These are phyloP conservation scores for Sarcophaga bullata DNA, from an alignment of 1,140 invertebrate species.

Conservation along the genomic window DNA sequence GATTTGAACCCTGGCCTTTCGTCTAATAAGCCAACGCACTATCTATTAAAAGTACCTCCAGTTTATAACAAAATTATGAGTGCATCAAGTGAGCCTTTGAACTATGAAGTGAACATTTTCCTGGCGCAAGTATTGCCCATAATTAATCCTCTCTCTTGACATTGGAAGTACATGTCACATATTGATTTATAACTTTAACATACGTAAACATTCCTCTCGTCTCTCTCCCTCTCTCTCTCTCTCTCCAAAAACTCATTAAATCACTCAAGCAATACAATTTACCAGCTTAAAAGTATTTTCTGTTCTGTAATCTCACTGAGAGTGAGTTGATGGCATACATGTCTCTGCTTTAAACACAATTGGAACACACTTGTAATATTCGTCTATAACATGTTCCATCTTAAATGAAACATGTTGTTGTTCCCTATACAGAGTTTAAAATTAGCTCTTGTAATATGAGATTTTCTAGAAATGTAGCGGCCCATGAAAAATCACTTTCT, in stretches of 20 bases:
- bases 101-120: no score
- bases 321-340: background rate
- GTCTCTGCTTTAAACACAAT: background rate
- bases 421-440: slow-evolving; percentile 2
- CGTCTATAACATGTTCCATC: background rate
- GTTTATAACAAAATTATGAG: no score
- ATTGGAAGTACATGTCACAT: no score
- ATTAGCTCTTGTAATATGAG: slow-evolving; percentile 33
- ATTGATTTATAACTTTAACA: no score
- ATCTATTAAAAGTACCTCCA: no score
- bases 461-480: background rate
- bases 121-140: no score
- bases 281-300: background rate
- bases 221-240: no score
- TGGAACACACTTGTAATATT: slow-evolving; percentile 18
- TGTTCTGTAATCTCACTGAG: background rate
- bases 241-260: background rate
- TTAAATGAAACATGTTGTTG: background rate
- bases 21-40: no score
- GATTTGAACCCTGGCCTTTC: no score
- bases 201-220: no score
- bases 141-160: no score
- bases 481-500: slow-evolving; percentile 28
- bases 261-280: slow-evolving; percentile 35
- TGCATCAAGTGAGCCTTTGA: no score